Evolutionary conservation across 1,140 invertebrate genomes (phyloP), one percentile per base, ranked within the genome.

Genomic region (Temnothorax nylanderi): DNA sequence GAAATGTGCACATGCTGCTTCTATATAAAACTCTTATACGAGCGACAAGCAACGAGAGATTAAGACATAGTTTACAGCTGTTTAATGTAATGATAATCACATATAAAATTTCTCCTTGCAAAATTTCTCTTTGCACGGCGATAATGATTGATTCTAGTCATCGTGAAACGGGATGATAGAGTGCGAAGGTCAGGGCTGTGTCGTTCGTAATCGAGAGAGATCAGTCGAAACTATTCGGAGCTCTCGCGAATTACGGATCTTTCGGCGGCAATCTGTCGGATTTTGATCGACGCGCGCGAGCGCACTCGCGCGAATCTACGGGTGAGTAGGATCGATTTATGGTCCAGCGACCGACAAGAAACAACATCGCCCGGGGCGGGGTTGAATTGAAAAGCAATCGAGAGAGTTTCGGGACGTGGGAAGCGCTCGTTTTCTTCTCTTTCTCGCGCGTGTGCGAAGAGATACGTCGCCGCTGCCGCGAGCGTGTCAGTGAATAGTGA

Each of bases 341-440:
- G 85, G 78, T 49, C 85, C 85, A 71, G 47, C 77, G 88, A 87
- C 77, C 60, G 87, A 84, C 56, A 51, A 75, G 87, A 75, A 75
- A 75, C 80, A 84, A 89, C 88, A 87, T 90, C 72, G 91, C 91
- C 88, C 82, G 88, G 80, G 91, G 91, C 89, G 89, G 88, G 85
- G 82, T 92, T 87, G 88, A 92, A 92, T 88, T 91, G 85, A 87
- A 87, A 91, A 89, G 90, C 87, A 81, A 74, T 60, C 37, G 75
- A 89, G 90, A 88, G 87, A 88, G 80, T 91, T 91, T 90, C 72
- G 88, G 86, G 91, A 92, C 91, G 91, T 92, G 91, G 91, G 91
- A 92, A 92, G 91, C 67, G 64, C 85, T 87, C 80, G 85, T 90
- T 86, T 72, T 26, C 62, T 78, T 64, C 71, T 74, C 76, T 58